Base-by-base conservation (phyloP, 2,113 vertebrate genomes). In the Pavo muticus region DNA sequence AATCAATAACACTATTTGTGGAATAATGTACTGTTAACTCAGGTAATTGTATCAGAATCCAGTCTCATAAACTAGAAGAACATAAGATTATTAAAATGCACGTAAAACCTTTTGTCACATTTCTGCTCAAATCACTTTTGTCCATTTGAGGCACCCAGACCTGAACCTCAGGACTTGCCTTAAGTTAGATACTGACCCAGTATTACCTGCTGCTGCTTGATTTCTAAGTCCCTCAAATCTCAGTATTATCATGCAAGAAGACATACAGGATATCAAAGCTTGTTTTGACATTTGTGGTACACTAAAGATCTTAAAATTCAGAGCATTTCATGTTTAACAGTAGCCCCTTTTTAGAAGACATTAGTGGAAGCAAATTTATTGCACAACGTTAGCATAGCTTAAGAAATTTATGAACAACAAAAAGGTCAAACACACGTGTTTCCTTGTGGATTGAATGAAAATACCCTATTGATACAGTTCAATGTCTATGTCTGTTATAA, bases 181-280 rank as follows among this genome's bases (percentile, higher is more conserved):
- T 61, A 81, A 95, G 76, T 17, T 59, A 92, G 69, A 93, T 70
- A 40, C 76, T 93, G 63, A 89, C 54, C 61, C n/a, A 70, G 60
- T 20, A 83, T 84, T 61, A 92, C 71, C 74, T 87, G 72, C 76
- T 91, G 78, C 40, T 80, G 74, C 79, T 86, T 91, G 87, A 91
- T 87, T 85, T 88, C 72, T 73, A 88, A 94, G 88, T 82, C 87
- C 90, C 69, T 92, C 89, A 90, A 65, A 90, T 25, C 47, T 65
- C 77, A 56, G 9, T n/a, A 56, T 63, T 88, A 67, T 35, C 39
- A 57, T 29, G 32, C 73, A 88, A 74, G 37, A 80, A 84, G 65
- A 44, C 74, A 63, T 63, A 61, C 70, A 47, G 18, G 84, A 73
- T 77, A 94, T 35, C 45, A 95, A 72, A 94, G 64, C 40, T 92